Evolutionary conservation across 30 jellyfish, hydroid and myxozoan genomes (phyloP).

Genomic region (Hydra vulgaris): DNA sequence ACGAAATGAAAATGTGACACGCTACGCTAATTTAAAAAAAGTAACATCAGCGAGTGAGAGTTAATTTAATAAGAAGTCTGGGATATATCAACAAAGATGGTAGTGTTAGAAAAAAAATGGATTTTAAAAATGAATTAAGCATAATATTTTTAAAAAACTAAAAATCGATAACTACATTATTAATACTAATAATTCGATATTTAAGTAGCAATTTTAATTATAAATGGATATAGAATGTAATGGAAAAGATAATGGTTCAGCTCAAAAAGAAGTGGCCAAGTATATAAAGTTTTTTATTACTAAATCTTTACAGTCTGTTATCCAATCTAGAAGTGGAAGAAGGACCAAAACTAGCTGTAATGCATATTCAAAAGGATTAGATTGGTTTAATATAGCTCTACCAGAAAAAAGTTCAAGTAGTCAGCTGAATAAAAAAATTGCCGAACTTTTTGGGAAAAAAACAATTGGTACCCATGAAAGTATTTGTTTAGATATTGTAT

Average conservation of each 20-base stretch:
- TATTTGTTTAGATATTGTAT: conserved; percentile 42
- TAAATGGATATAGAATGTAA: neutral
- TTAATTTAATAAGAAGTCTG: neutral
- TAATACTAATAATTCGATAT: too few species aligned
- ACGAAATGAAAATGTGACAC: neutral
- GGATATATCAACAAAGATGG: conserved; percentile 18
- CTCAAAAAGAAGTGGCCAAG: conserved; percentile 53
- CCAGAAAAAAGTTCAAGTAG: conserved; percentile 37
- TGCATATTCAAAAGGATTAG: conserved; percentile 81
- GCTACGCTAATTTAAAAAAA: neutral
- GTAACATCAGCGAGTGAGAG: neutral
- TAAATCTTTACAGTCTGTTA: conserved; percentile 58
- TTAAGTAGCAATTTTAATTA: neutral
- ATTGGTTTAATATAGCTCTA: conserved; percentile 86
- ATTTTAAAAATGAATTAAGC: neutral
- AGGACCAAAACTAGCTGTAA: conserved; percentile 44
- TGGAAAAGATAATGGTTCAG: neutral
- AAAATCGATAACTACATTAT: too few species aligned
- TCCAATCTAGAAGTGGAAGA: conserved; percentile 80
- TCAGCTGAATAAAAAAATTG: conserved; percentile 51
- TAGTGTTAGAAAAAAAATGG: neutral
- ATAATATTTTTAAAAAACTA: neutral
- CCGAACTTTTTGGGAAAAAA: conserved; percentile 39
- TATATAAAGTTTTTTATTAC: conserved; percentile 68
- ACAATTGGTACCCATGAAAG: conserved; percentile 50